Base-by-base conservation (phyloP, 2,797 vertebrate genomes). In the Hydrolagus colliei region DNA sequence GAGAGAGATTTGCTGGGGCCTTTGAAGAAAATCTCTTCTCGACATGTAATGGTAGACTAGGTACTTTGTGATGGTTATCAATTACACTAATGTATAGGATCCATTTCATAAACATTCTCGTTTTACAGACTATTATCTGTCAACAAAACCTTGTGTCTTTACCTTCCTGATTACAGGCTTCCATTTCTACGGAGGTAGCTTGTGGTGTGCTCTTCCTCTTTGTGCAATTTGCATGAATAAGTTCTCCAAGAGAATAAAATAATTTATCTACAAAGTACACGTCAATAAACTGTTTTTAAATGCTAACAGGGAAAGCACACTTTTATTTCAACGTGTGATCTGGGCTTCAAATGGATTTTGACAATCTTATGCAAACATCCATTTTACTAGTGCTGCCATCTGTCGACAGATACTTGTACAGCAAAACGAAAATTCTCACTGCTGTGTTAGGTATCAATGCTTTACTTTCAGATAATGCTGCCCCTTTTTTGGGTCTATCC, bases 161-260 rank as follows among this genome's bases (percentile, higher is more conserved):
- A 94, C 92, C 93, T 94, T 95, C 92, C 92, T 85, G 86, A 86
- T 87, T 75, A 92, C 91, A 93, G 94, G 92, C 94, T 87, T 71
- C 79, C 79, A 71, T 84, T 72, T 94, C 94, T 93, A 94, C 93
- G 94, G 93, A 87, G 87, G 87, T 92, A 85, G 89, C 87, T 94
- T 95, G 93, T 95, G 94, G 93, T 91, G 92, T 92, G 93, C 92
- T 92, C 91, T 94, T 84, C 79, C 79, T 94, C 93, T 93, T 89
- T 96, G 95, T 96, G 96, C 93, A 95, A 94, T 96, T 95, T 97
- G 97, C 98, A 98, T 98, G 97, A 96, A 92, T 94, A 95, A 95
- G 94, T 97, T 97, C 96, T 98, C 96, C 94, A 92, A 93, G 95
- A 97, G 96, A 97, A 97, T 97, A 95, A 94, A 94, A 94, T 93